Evolutionary conservation across 2,797 vertebrate genomes (phyloP).

Genomic region (Danio aesculapii): DNA sequence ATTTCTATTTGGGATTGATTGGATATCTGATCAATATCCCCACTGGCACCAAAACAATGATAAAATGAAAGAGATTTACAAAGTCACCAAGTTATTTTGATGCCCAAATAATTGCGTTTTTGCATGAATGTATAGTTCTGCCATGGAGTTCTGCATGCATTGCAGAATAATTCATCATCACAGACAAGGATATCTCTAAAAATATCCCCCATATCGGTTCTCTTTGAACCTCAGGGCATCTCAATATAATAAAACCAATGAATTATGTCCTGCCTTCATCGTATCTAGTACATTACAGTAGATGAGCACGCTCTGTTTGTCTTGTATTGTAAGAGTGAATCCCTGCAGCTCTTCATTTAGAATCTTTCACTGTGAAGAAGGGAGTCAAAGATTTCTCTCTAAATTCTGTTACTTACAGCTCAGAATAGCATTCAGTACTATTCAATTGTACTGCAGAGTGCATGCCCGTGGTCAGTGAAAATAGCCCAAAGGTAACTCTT

Average conservation of each 20-base stretch:
- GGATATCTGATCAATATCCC: background rate
- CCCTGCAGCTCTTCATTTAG: background rate
- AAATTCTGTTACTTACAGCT: background rate
- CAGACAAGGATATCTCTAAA: slow-evolving; percentile 9
- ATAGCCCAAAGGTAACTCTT: background rate
- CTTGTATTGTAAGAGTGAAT: background rate
- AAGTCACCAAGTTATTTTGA: background rate
- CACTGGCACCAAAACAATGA: background rate
- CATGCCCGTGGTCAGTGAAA: background rate
- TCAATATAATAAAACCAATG: background rate
- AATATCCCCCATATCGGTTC: background rate
- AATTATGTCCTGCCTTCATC: background rate
- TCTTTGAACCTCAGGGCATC: background rate
- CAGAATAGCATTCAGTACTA: background rate
- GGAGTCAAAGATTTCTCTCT: background rate
- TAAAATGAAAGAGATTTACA: background rate
- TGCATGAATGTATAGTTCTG: slow-evolving; percentile 20
- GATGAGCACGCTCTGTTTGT: background rate
- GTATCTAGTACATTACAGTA: background rate
- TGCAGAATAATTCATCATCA: slow-evolving; percentile 27
- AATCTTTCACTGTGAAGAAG: background rate
- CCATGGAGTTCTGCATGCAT: background rate
- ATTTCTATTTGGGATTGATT: background rate
- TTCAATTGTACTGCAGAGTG: background rate
- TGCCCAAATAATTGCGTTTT: background rate